phyloP scores from a whole-genome alignment of 2,113 vertebrate genomes.

The Eudyptes chrysolophus region DNA sequence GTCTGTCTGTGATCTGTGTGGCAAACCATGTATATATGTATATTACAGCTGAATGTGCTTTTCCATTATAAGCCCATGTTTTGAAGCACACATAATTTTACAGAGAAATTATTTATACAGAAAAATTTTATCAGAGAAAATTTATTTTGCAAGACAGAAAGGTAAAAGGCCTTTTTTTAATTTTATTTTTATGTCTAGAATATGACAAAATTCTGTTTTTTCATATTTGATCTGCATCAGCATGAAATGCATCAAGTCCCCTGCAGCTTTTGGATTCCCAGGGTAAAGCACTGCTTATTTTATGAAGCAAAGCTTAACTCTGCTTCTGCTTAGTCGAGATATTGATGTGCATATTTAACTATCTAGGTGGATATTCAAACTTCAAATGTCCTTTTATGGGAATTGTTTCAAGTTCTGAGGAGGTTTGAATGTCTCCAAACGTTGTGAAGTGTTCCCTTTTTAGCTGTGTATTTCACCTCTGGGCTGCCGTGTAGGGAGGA shows the following conservation, averaged over 20 bases:
- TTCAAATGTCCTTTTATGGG: neutral
- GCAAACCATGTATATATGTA: neutral
- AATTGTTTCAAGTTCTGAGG: neutral
- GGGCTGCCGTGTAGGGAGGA: neutral
- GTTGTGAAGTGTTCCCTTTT: neutral
- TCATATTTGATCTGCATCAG: neutral
- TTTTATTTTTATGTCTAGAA: neutral
- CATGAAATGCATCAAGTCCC: neutral
- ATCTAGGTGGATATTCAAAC: neutral
- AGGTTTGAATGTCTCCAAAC: neutral
- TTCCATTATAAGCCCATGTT: neutral
- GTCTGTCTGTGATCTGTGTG: neutral
- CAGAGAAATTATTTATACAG: neutral
- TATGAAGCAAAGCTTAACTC: neutral
- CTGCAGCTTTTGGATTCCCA: neutral
- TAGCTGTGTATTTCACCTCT: neutral
- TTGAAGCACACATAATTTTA: neutral
- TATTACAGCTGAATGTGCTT: neutral
- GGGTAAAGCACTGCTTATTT: neutral
- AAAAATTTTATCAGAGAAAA: neutral
- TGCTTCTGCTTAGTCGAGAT: fast-evolving
- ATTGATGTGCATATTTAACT: neutral
- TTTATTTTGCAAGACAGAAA: neutral
- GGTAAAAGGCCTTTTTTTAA: fast-evolving
- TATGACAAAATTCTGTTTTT: neutral